A percentile compares a stretch with the other conserved stretches of the same genome.
Conservation (phyloP, 2,113 vertebrate genomes). For the Petroica traversi region DNA sequence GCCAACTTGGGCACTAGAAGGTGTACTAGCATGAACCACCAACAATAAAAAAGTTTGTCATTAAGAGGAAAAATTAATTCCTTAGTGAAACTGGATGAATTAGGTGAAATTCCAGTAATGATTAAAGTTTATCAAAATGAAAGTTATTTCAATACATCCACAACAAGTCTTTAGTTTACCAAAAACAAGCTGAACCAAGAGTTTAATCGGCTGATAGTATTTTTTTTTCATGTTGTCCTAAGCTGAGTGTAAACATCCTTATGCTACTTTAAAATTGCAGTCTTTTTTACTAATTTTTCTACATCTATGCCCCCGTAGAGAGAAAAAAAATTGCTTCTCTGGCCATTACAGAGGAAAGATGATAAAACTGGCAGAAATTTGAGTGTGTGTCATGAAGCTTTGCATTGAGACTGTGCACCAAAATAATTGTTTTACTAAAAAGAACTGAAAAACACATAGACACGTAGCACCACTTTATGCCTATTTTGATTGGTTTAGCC, state of each 20-base stretch:
- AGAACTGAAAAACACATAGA: not conserved
- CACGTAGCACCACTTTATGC: not conserved
- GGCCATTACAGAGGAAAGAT: not conserved
- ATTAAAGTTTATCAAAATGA: not conserved
- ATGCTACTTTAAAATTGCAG: not conserved
- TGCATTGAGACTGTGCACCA: not conserved
- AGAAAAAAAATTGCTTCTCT: not conserved
- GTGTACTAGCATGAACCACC: not conserved
- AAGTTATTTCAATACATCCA: not conserved
- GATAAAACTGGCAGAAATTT: not conserved
- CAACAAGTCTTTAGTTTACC: not conserved
- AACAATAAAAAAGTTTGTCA: not conserved
- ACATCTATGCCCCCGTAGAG: rapidly evolving
- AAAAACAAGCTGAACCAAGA: not conserved
- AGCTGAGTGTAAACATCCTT: not conserved
- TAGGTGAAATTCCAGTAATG: not conserved
- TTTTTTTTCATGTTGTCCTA: not conserved
- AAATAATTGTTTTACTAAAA: not conserved
- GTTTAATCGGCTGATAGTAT: rapidly evolving
- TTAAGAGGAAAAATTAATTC: not conserved
- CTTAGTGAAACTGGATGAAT: not conserved
- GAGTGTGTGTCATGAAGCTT: not conserved
- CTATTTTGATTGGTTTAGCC: not conserved
- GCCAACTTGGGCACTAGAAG: not conserved
- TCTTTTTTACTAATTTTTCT: not conserved